Evolutionary conservation across 2,113 vertebrate genomes (phyloP).

Genomic region (Gasterosteus nipponicus): DNA sequence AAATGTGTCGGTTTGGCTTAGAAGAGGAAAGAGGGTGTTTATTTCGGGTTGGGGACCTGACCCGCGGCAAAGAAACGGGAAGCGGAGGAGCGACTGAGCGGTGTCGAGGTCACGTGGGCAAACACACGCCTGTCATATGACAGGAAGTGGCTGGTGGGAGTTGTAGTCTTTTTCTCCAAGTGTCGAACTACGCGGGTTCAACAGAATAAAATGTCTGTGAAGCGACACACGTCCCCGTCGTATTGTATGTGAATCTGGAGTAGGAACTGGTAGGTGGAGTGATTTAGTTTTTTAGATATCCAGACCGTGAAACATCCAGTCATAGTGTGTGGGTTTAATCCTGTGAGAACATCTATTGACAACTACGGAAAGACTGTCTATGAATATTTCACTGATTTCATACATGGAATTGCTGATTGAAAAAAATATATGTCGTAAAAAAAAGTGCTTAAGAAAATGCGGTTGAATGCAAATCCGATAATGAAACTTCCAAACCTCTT

Average conservation of each 20-base stretch:
- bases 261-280: neutral
- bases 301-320: too few relatives aligned
- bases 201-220: neutral
- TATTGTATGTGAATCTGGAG: neutral
- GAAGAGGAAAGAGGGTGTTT: neutral
- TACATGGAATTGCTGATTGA: too few relatives aligned
- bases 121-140: slow-evolving; percentile 70
- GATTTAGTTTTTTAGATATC: neutral
- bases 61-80: slow-evolving; percentile 47
- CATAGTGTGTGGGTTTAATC: too few relatives aligned
- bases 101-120: slow-evolving; percentile 70
- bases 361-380: too few relatives aligned
- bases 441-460: too few relatives aligned
- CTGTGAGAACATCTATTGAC: too few relatives aligned
- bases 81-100: slow-evolving; percentile 30
- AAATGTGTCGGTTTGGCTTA: neutral
- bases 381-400: too few relatives aligned
- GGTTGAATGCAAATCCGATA: too few relatives aligned
- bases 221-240: neutral
- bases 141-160: slow-evolving; percentile 18
- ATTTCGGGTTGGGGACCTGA: slow-evolving; percentile 2
- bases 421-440: too few relatives aligned
- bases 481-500: too few relatives aligned
- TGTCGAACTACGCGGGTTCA: neutral
- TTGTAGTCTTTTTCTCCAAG: slow-evolving; percentile 58